Evolutionary conservation across 2,113 vertebrate genomes (phyloP).

Genomic region (Ploceus nigricollis): DNA sequence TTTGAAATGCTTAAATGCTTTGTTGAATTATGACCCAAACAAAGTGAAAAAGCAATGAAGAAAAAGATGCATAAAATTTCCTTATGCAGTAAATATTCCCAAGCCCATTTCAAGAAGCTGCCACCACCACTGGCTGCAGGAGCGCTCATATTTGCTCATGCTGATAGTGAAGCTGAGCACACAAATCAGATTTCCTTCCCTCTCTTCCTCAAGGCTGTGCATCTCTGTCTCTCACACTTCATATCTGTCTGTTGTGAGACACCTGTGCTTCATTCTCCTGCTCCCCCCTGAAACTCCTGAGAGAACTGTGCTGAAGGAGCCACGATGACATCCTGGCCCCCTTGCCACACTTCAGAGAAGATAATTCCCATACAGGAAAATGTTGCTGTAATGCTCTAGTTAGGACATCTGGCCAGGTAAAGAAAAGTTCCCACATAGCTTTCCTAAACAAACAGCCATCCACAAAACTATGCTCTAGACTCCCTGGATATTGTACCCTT

Average conservation of each 20-base stretch:
- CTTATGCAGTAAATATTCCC: not conserved
- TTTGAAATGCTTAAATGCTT: not conserved
- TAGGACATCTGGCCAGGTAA: not conserved
- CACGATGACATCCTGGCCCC: not conserved
- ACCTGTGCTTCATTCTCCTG: not conserved
- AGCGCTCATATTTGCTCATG: not conserved
- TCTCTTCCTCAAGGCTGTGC: not conserved
- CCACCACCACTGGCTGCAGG: not conserved
- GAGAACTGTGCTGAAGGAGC: not conserved
- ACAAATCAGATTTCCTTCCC: not conserved
- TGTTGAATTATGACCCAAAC: not conserved
- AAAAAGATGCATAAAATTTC: not conserved
- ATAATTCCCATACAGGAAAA: not conserved
- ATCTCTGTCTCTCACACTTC: not conserved
- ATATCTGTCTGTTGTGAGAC: not conserved
- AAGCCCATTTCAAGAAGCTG: not conserved
- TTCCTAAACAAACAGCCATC: not conserved
- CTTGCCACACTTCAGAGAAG: not conserved
- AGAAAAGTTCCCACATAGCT: not conserved
- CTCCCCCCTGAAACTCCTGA: not conserved
- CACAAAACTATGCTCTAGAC: not conserved
- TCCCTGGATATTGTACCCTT: not conserved
- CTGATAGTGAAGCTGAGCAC: not conserved
- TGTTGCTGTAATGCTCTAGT: fast-evolving
- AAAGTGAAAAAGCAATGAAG: not conserved